These are phyloP conservation scores for Dendrolimus houi DNA, from an alignment of 2,888 invertebrate genomes.

Conservation along the genomic window DNA sequence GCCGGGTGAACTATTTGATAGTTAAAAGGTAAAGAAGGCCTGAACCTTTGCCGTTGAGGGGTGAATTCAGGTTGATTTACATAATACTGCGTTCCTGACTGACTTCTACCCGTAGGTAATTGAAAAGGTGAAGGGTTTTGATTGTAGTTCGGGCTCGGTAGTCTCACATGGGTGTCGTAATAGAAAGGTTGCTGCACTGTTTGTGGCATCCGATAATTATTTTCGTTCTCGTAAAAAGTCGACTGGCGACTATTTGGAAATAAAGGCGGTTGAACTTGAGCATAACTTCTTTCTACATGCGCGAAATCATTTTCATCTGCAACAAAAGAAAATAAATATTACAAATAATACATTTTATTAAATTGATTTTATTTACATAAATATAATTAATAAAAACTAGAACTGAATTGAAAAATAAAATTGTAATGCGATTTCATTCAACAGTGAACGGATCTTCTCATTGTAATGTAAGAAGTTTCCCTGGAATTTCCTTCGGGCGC, in stretches of 20 bases:
- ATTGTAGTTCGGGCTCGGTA: slow-evolving; percentile 66
- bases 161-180: slow-evolving; percentile 51
- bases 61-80: slow-evolving; percentile 65
- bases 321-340: slow-evolving; percentile 29
- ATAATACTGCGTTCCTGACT: slow-evolving; percentile 59
- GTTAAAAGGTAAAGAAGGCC: slow-evolving; percentile 60
- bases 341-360: too few relatives aligned
- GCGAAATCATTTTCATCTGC: slow-evolving; percentile 68
- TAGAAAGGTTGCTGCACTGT: slow-evolving; percentile 48
- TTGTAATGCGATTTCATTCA: too few relatives aligned
- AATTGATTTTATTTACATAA: neutral
- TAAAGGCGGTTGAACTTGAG: slow-evolving; percentile 69
- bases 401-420: too few relatives aligned
- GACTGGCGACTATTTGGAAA: slow-evolving; percentile 55
- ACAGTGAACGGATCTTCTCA: too few relatives aligned
- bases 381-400: neutral
- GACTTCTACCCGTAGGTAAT: slow-evolving; percentile 66
- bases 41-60: slow-evolving; percentile 53
- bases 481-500: too few relatives aligned
- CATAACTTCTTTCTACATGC: slow-evolving; percentile 69
- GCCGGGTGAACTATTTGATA: slow-evolving; percentile 64
- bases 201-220: slow-evolving; percentile 48
- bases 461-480: too few relatives aligned
- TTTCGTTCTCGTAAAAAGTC: slow-evolving; percentile 54
- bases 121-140: slow-evolving; percentile 71